Conservation (phyloP, 2,113 vertebrate species). For the Pangasianodon gigas region DNA sequence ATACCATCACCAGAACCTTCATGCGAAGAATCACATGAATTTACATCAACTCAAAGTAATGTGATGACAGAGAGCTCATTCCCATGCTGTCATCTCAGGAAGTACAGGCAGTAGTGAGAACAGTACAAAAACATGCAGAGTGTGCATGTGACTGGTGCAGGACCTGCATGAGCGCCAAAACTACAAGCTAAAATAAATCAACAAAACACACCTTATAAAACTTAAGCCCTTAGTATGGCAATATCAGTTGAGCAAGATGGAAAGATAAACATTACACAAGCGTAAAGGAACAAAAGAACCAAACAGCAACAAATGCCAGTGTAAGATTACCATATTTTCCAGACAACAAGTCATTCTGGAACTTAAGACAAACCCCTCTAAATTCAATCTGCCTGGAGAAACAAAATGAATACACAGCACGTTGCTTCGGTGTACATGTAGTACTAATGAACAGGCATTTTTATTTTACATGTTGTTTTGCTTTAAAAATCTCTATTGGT, state of each 20-base stretch:
- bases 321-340: slow-evolving; percentile 33
- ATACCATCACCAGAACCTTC: slow-evolving; percentile 14
- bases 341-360: neutral
- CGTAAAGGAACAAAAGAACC: neutral
- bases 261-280: slow-evolving; percentile 20
- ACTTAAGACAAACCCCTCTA: neutral
- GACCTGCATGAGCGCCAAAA: slow-evolving; percentile 15
- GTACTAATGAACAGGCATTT: neutral
- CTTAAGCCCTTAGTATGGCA: neutral
- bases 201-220: slow-evolving; percentile 16
- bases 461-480: neutral
- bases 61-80: neutral
- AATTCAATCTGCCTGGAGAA: neutral
- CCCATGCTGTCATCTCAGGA: slow-evolving; percentile 1
- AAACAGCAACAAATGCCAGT: slow-evolving; percentile 11
- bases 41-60: slow-evolving; percentile 3
- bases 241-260: slow-evolving; percentile 1
- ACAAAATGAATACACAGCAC: neutral
- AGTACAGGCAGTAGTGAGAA: slow-evolving; percentile 26
- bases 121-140: slow-evolving; percentile 62
- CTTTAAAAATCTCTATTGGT: neutral
- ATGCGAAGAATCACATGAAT: slow-evolving; percentile 6
- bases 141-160: slow-evolving; percentile 31
- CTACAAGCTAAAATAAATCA: slow-evolving; percentile 28
- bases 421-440: neutral